These are phyloP conservation scores for Macrotrachela quadricornifera DNA, from an alignment of 1,140 invertebrate genomes.

Conservation along the genomic window DNA sequence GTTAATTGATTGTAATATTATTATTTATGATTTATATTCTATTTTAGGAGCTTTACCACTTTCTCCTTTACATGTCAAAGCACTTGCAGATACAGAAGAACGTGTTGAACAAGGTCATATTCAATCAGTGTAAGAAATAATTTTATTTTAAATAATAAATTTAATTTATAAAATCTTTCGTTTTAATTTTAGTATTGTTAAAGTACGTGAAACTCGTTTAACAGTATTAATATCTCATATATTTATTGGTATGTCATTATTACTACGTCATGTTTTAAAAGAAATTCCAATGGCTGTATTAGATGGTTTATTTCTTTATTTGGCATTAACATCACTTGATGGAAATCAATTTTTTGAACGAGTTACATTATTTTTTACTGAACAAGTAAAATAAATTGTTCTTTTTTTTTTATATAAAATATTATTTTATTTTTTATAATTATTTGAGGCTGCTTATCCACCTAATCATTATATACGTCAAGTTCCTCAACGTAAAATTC, in stretches of 20 bases:
- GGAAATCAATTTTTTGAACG: slow-evolving; percentile 47
- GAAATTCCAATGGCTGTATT: slow-evolving; percentile 43
- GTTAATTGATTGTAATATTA: no score
- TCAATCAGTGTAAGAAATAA: slow-evolving; percentile 38
- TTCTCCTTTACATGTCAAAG: slow-evolving; percentile 42
- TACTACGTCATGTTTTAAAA: slow-evolving; percentile 39
- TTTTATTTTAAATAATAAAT: not conserved
- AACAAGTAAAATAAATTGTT: slow-evolving; percentile 42
- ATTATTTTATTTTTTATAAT: not conserved
- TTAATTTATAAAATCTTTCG: not conserved
- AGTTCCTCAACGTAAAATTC: slow-evolving; percentile 44
- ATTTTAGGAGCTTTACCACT: slow-evolving; percentile 35
- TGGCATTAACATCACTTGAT: slow-evolving; percentile 42
- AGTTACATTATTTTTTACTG: slow-evolving; percentile 42
- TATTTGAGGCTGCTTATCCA: slow-evolving; percentile 39
- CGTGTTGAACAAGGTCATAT: slow-evolving; percentile 43
- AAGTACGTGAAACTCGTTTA: slow-evolving; percentile 41
- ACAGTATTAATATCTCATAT: slow-evolving; percentile 41
- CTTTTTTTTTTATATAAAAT: not conserved
- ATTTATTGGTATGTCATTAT: slow-evolving; percentile 40
- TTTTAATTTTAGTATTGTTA: slow-evolving; percentile 35
- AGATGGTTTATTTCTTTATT: slow-evolving; percentile 46
- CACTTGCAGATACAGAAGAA: slow-evolving; percentile 43
- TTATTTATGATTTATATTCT: no score
- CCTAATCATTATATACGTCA: slow-evolving; percentile 44